These are phyloP conservation scores for Zygothrica quintamaculata DNA, from an alignment of 2,888 invertebrate species.

Conservation along the genomic window DNA sequence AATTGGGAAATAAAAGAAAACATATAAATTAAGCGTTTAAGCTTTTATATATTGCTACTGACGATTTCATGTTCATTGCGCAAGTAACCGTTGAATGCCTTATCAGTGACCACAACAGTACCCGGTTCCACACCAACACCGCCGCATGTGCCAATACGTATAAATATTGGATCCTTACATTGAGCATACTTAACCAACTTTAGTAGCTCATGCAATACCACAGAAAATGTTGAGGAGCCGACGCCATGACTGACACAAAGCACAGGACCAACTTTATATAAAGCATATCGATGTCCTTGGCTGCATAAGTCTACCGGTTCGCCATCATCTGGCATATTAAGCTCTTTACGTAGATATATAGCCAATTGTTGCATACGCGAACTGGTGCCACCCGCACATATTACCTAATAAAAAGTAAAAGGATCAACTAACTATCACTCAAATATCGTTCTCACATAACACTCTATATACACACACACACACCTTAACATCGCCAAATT, in stretches of 20 bases:
- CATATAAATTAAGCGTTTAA: neutral
- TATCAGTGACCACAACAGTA: conserved; percentile 95
- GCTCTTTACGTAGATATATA: conserved; percentile 91
- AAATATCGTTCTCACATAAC: neutral
- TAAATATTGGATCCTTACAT: conserved; percentile 93
- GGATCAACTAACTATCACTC: neutral
- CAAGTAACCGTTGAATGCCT: conserved; percentile 94
- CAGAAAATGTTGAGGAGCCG: conserved; percentile 98
- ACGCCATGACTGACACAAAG: conserved; percentile 91
- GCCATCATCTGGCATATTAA: conserved; percentile 92
- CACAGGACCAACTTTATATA: conserved; percentile 92
- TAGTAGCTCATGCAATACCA: conserved; percentile 97
- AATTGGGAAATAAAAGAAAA: neutral
- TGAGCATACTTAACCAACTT: conserved; percentile 97
- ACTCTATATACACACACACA: too few relatives aligned
- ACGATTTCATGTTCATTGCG: conserved; percentile 93
- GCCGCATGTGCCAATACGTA: conserved; percentile 96
- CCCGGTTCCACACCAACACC: conserved; percentile 94
- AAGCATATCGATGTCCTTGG: conserved; percentile 94
- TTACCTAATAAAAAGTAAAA: conserved; percentile 87
- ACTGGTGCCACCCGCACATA: conserved; percentile 97
- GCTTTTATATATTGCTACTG: conserved; percentile 78
- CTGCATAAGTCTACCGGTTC: conserved; percentile 93
- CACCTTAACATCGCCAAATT: conserved; percentile 97
- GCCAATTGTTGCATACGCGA: conserved; percentile 96